phyloP scores from a whole-genome alignment of 37 sponge, comb jelly and placozoan species.

The Oscarella lobularis region DNA sequence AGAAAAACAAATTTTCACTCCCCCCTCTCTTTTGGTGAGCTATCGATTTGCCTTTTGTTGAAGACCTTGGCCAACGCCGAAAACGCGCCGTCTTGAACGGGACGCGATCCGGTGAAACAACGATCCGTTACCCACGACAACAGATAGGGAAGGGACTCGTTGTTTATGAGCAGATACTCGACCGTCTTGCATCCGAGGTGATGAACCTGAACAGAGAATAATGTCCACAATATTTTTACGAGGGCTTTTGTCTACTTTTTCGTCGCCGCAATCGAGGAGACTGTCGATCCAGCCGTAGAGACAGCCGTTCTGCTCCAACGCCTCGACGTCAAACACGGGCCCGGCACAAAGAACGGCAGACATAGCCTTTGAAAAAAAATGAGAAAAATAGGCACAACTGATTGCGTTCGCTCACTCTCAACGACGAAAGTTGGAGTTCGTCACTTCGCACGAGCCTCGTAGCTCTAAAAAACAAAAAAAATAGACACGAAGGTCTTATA shows the following conservation, averaged over 20 bases:
- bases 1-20: background rate
- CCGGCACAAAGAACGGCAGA: slow-evolving; percentile 82
- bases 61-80: slow-evolving; percentile 63
- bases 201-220: slow-evolving; percentile 34
- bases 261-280: slow-evolving; percentile 45
- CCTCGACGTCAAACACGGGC: slow-evolving; percentile 56
- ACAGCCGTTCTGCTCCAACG: slow-evolving; percentile 38
- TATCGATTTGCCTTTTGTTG: slow-evolving; percentile 28
- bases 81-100: slow-evolving; percentile 21
- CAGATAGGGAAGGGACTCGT: slow-evolving; percentile 27
- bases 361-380: slow-evolving; percentile 42
- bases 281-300: slow-evolving; percentile 70
- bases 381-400: background rate
- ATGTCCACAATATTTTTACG: no score
- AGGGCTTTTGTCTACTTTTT: no score
- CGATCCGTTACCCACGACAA: slow-evolving; percentile 67
- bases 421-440: background rate
- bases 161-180: slow-evolving; percentile 61
- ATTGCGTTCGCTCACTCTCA: background rate
- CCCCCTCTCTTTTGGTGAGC: background rate
- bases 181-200: slow-evolving; percentile 53
- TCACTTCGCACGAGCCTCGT: background rate
- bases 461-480: background rate
- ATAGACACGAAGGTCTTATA: background rate
- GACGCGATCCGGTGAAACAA: slow-evolving; percentile 37